Evolutionary conservation across 2,888 invertebrate species (phyloP).

Genomic region (Xanthorhoe spadicearia): DNA sequence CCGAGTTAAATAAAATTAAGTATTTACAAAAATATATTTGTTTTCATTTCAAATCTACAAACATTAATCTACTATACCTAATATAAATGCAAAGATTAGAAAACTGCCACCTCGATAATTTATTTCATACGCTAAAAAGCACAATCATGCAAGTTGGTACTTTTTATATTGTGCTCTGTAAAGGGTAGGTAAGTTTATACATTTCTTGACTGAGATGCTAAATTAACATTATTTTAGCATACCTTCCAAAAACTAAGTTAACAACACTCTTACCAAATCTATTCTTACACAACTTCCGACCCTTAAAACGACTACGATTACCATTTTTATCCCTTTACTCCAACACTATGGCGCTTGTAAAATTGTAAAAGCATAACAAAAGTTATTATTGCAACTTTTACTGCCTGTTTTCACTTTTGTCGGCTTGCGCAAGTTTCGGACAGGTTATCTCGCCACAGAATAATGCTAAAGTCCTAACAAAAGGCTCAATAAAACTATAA

Average conservation of each 20-base stretch:
- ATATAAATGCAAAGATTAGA: too few species aligned
- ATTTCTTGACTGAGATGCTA: too few species aligned
- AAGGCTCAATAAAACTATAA: too few species aligned
- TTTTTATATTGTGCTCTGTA: too few species aligned
- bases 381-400: conserved; percentile 66
- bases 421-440: conserved; percentile 67
- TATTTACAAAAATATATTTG: conserved; percentile 77
- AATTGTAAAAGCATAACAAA: conserved; percentile 49
- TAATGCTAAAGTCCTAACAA: conserved; percentile 10
- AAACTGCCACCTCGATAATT: neutral
- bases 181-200: too few species aligned
- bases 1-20: conserved; percentile 83
- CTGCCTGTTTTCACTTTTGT: conserved; percentile 80
- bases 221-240: neutral
- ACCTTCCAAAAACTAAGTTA: neutral
- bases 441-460: conserved; percentile 41
- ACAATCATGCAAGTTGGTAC: too few species aligned
- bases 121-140: neutral
- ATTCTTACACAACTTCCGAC: conserved; percentile 17
- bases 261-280: neutral
- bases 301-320: conserved; percentile 24
- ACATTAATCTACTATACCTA: neutral
- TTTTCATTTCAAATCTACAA: conserved; percentile 51
- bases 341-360: conserved; percentile 48
- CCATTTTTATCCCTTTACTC: conserved; percentile 49